Evolutionary conservation across 2,113 vertebrate genomes (phyloP), one percentile per base, ranked within the genome.

Genomic region (Bufo bufo): DNA sequence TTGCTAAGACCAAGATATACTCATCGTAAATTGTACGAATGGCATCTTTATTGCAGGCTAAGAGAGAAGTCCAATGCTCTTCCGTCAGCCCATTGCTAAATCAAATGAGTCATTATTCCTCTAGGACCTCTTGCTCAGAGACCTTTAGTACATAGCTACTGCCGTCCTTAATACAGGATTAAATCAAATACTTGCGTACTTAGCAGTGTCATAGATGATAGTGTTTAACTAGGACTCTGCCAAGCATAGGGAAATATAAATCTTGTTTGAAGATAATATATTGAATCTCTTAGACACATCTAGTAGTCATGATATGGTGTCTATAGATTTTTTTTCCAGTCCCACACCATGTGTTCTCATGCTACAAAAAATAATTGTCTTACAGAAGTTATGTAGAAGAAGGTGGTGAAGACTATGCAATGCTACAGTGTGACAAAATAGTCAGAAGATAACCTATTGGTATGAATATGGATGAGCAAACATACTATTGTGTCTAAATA

Each of bases 71-170:
- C 72, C 71, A 65, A 45, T 14, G 71, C 45, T 77, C 58, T 61
- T 43, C 72, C 54, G 23, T 86, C 72, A 86, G 71, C 20, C 58
- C 54, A 77, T 59, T 61, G 72, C 84, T 77, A 86, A 86, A 86
- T 78, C 84, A 78, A 86, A 86, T 63, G 72, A 77, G 43, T 77
- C 84, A 86, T 61, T 49, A 49, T 63, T 77, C 84, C 56, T 58
- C 58, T 1, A 63, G 71, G 72, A 78, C 72, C 84, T 75, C 54
- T 45, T 56, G 54, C 50, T 63, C 43, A 23, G 72, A 77, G 71
- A 61, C 72, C 71, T 77, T 77, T 19, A 33, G 20, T 69, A 16
- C 45, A 71, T 69, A 84, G 82, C 63, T 71, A 84, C 82, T 84
- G 56, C 82, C 43, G 63, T 71, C 50, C 82, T 50, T 63, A 14